Base-by-base conservation (phyloP, 1,140 invertebrate genomes). In the Lepidostoma basale region DNA sequence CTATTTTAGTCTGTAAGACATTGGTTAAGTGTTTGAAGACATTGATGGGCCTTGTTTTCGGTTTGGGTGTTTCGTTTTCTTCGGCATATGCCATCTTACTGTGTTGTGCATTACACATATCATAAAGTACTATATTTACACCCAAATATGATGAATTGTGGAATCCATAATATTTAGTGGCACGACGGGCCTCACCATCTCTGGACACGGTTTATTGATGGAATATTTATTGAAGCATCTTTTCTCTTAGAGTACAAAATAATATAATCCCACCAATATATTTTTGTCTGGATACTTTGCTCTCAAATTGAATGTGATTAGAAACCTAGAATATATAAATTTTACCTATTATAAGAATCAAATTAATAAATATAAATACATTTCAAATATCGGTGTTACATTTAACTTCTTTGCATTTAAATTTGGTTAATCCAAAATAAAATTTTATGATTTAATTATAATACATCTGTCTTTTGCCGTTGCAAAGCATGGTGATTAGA, bases 21-120 rank as follows among this genome's bases (percentile, higher is more conserved):
- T 65, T 59, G 59, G 49, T 59, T 8, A 44, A 36, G 39, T n/a
- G n/a, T 14, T 44, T 18, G 12, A 62, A 18, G 16, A 59, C 56
- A 28, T 25, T 16, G 44, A 28, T 59, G 30, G 18, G 28, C 16
- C 39, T 59, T 56, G 14, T 10, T 30, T 28, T 28, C 8, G 44
- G 47, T 54, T 39, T 28, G 8, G 28, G 12, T 42, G 64, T 30
- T 68, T 20, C 18, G 56, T 42, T 56, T 56, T 28, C 49, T 23
- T 16, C 14, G 56, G 59, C 25, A 59, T 52, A 30, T 18, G 30
- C 52, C 67, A 49, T 66, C 64, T 44, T 42, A 56, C 65, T 65
- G 60, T 40, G 40, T 58, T 67, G 64, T 67, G 69, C 60, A 60
- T 72, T 68, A 68, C 45, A 72, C 66, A 68, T 68, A 72, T 72